These are phyloP conservation scores for Hyperoplus lanceolatus DNA, from an alignment of 2,797 vertebrate species.

Conservation along the genomic window DNA sequence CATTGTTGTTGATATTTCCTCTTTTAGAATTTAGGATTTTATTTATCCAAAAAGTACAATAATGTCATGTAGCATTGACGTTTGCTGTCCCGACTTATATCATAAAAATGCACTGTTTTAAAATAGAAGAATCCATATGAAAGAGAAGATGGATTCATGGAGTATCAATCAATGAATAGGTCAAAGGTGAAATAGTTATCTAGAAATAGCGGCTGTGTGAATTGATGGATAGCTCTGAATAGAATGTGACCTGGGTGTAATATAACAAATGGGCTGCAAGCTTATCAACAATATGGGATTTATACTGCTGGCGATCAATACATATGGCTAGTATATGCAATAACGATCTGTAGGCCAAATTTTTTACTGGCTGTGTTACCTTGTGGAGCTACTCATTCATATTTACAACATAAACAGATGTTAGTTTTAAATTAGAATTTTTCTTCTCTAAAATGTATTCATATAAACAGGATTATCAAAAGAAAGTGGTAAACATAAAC, in stretches of 20 bases:
- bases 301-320: neutral
- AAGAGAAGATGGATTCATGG: neutral
- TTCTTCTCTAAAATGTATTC: neutral
- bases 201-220: neutral
- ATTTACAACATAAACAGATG: neutral
- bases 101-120: neutral
- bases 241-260: constrained; percentile 3
- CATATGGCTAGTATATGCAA: too few species aligned
- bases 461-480: constrained; percentile 27
- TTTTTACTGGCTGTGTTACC: neutral
- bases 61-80: neutral
- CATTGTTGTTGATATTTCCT: neutral
- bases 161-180: constrained; percentile 3
- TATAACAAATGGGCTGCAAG: too few species aligned
- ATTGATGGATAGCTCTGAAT: constrained; percentile 4
- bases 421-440: neutral
- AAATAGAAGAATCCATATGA: neutral
- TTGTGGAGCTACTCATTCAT: neutral
- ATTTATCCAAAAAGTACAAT: neutral
- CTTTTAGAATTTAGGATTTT: neutral
- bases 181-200: neutral
- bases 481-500: constrained; percentile 4
- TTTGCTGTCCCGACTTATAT: neutral
- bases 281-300: neutral
- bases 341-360: too few species aligned